Base-by-base conservation (phyloP, 2,113 vertebrate species). In the Hassar affinis region DNA sequence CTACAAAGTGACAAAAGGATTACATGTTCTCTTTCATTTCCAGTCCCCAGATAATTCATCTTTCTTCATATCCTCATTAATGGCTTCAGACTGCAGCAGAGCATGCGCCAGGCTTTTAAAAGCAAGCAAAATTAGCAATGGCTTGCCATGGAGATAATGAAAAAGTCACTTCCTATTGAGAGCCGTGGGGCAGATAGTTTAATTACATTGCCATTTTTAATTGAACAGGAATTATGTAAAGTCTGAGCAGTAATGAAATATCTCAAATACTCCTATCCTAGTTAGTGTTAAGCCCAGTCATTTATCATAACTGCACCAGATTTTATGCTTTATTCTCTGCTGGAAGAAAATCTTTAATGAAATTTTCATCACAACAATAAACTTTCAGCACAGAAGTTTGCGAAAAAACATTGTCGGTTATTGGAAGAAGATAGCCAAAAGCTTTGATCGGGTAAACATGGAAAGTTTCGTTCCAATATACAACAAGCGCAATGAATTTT, bases 171-270 rank as follows among this genome's bases (percentile, higher is more conserved):
- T 87, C 72, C 84, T 84, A 83, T 87, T 80, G 77, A 47, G 64
- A 85, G 81, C 64, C 27, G 56, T 74, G 72, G 78, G 72, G 78
- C 72, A 81, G 72, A 87, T 85, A 85, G 84, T 81, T 87, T 85
- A 85, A 87, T 83, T 87, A 78, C 52, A 17, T 27, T 77, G 83
- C 83, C 77, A 76, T 85, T 83, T 83, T 87, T 85, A 87, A 85
- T 87, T 87, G 80, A 87, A 83, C 61, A 71, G 59, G 77, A 87
- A 85, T 85, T 80, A 85, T 85, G 79, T 83, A 87, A 69, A 80
- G 49, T 80, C 77, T 80, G 61, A 52, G 45, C 72, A 47, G 71
- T 69, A 79, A 87, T 85, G 49, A 79, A 87, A 42, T 75, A 85
- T 75, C 76, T 57, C 59, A 82, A 85, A 85, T 80, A 49, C 51